Evolutionary conservation across 2,797 vertebrate genomes (phyloP).

Genomic region (Microctenopoma steveboyesi): DNA sequence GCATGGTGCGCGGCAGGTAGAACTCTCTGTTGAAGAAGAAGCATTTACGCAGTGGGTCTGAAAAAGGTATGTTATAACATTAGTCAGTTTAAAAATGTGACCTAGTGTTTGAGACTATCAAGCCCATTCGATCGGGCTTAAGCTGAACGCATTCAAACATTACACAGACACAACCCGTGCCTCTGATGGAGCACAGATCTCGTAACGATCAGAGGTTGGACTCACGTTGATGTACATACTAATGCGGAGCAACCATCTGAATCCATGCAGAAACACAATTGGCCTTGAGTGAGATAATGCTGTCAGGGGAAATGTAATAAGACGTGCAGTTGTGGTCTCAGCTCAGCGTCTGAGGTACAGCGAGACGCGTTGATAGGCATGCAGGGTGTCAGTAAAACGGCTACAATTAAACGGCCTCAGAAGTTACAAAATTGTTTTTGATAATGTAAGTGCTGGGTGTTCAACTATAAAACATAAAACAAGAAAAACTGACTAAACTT

Average conservation of each 20-base stretch:
- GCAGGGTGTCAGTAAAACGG: slow-evolving; percentile 58
- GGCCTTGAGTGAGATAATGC: slow-evolving; percentile 79
- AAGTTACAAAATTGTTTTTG: slow-evolving; percentile 34
- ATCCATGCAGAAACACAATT: slow-evolving; percentile 64
- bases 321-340: slow-evolving; percentile 81
- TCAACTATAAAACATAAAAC: neutral
- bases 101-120: slow-evolving; percentile 13
- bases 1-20: slow-evolving; percentile 15
- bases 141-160: slow-evolving; percentile 17
- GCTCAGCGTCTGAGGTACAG: slow-evolving; percentile 68
- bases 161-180: slow-evolving; percentile 7
- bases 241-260: slow-evolving; percentile 57
- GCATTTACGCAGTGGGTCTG: slow-evolving; percentile 58
- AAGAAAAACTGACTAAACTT: slow-evolving; percentile 1
- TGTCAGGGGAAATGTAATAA: slow-evolving; percentile 73
- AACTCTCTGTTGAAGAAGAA: slow-evolving; percentile 48
- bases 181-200: slow-evolving; percentile 42
- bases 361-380: slow-evolving; percentile 67
- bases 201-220: slow-evolving; percentile 41
- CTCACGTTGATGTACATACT: slow-evolving; percentile 34
- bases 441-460: slow-evolving; percentile 16
- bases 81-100: slow-evolving; percentile 27
- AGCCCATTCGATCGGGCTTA: neutral
- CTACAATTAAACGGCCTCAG: slow-evolving; percentile 47
- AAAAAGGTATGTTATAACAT: slow-evolving; percentile 45